Evolutionary conservation across 2,888 invertebrate species (phyloP), one percentile per base, ranked within the genome.

Genomic region (Luperina nickerlii): DNA sequence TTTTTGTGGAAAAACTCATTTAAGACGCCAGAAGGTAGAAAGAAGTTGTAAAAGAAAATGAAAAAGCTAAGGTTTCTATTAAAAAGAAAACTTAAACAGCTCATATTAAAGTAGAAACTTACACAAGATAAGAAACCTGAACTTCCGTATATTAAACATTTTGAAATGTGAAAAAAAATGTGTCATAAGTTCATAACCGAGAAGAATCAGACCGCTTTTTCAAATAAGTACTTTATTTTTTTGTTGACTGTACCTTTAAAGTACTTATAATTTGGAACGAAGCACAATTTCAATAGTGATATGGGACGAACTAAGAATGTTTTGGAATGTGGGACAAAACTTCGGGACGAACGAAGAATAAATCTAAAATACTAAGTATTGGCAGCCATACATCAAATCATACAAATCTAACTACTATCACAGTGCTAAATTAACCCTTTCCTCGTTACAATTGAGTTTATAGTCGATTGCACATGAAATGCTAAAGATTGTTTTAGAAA

Each of bases 321-420:
- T 32, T 32, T 32, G 32, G 32, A 32, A 32, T 32, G 32, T 32
- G 32, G 32, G 32, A 32, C 32, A 32, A 32, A 32, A 1, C 32
- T 32, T 32, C 32, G 32, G 32, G 32, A 32, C 32, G 32, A 32
- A 32, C 32, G 32, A 32, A 32, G 1, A 32, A 32, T 32, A 32
- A 32, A 32, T 32, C 32, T 32, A 82, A 82, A 79, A 66, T 83
- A 85, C 48, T 63, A 57, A 24, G 54, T 57, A 82, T 79, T 72
- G 69, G 70, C 69, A 76, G 72, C 32, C 74, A 78, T 75, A 78
- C 63, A 86, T 87, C 81, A 81, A 84, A 48, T 84, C 79, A 88
- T 76, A 72, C 79, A 85, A 76, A 88, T 79, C 62, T 73, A 76
- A 79, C 60, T 73, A 84, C 18, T 6, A 38, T 2, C 24, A 62